These are phyloP conservation scores for Venusia cambrica DNA, from an alignment of 2,888 invertebrate species.

Conservation along the genomic window DNA sequence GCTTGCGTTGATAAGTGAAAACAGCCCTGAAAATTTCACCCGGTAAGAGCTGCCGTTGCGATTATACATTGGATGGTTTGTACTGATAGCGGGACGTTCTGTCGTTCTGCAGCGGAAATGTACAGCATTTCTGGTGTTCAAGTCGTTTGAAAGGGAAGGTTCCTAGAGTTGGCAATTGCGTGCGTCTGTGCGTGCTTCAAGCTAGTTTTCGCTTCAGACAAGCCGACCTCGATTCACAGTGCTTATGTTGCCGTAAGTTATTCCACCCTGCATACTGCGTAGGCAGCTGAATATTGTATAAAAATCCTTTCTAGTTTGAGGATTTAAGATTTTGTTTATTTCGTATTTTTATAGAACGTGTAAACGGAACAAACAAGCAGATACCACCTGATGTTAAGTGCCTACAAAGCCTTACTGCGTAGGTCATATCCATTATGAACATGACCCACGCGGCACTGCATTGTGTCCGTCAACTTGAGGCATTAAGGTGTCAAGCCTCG, in stretches of 20 bases:
- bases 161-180: constrained; percentile 53
- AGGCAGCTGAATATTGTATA: constrained; percentile 50
- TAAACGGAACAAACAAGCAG: no score
- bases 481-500: no score
- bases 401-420: no score
- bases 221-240: constrained; percentile 73
- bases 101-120: constrained; percentile 31
- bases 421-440: no score
- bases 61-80: constrained; percentile 32
- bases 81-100: constrained; percentile 13
- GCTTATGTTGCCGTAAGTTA: constrained; percentile 69
- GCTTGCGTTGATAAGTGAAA: constrained; percentile 8
- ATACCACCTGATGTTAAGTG: no score
- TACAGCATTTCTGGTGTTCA: constrained; percentile 24
- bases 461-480: no score
- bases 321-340: constrained; percentile 24
- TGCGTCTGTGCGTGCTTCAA: constrained; percentile 70
- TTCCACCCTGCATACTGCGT: constrained; percentile 65
- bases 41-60: constrained; percentile 24
- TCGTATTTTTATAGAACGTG: no score
- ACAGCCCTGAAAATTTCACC: constrained; percentile 41
- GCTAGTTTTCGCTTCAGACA: constrained; percentile 69
- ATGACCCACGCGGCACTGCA: no score
- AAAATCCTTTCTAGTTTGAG: constrained; percentile 30
- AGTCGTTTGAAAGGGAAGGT: constrained; percentile 26